Evolutionary conservation across 2,797 vertebrate genomes (phyloP), one percentile per base, ranked within the genome.

Genomic region (Sebastes nivosus): DNA sequence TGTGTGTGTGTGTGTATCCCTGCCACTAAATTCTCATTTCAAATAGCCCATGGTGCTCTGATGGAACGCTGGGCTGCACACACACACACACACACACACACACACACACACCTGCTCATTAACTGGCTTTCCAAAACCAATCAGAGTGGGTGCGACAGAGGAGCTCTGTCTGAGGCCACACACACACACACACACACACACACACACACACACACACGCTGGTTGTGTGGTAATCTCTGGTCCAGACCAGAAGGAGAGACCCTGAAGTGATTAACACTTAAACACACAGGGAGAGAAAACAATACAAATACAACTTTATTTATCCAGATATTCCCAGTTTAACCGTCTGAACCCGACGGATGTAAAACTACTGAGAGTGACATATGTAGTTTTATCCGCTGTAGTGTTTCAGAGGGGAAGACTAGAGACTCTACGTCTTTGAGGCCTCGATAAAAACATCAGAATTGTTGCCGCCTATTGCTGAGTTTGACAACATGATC

Each of bases 11-110:
- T 71, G 68, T 58, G 81, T 87, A 85, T 90, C 91, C 88, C 92
- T 87, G 87, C 91, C 50, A 77, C 85, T 91, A 88, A 91, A 93
- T 93, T 94, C 91, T 94, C 93, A 95, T 95, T 95, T 93, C 94
- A 92, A 93, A 94, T 89, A 89, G 87, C 93, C 94, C 88, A 90
- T 91, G 90, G 91, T 93, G 92, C 85, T 91, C 79, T 85, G 80
- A 83, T 81, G 89, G 79, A 87, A 70, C 16, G 61, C 76, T 64
- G 81, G 59, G 75, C 80, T 69, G 22, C 66, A 58, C 50, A 68
- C 72, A 61, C 25, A 5, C 66, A 54, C 52, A 82, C 52, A 78
- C 64, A 82, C 24, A 25, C 24, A 27, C 25, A 27, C 74, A 79
- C 78, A 66, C 36, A 66, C 81, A 92, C 90, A 91, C 92, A 92